A percentile compares a stretch with the other conserved stretches of the same genome.
Evolutionary conservation across 2,888 invertebrate species (phyloP).

Genomic region (Nudaria mundana): DNA sequence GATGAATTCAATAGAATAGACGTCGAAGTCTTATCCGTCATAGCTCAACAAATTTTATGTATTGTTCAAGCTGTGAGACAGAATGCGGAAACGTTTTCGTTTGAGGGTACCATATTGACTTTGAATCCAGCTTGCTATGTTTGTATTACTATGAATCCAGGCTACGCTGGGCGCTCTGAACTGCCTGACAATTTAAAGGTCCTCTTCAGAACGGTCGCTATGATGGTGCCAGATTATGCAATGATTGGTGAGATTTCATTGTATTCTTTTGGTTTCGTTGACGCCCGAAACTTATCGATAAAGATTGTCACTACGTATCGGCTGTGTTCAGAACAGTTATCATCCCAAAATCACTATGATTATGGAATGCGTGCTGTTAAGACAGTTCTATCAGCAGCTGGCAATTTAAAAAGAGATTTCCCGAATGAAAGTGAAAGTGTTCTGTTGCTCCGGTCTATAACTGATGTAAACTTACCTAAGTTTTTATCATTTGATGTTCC

Average conservation of each 20-base stretch:
- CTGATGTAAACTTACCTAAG: slow-evolving; percentile 96
- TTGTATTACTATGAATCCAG: slow-evolving; percentile 90
- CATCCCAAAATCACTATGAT: slow-evolving; percentile 93
- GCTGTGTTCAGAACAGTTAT: slow-evolving; percentile 91
- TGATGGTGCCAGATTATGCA: slow-evolving; percentile 96
- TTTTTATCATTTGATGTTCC: slow-evolving; percentile 95
- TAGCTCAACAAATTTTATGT: slow-evolving; percentile 92
- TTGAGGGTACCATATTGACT: slow-evolving; percentile 88
- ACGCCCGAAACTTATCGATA: slow-evolving; percentile 87
- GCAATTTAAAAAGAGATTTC: slow-evolving; percentile 89
- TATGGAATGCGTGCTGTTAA: slow-evolving; percentile 96
- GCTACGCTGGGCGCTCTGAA: slow-evolving; percentile 91
- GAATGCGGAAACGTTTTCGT: slow-evolving; percentile 83
- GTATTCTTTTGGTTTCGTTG: slow-evolving; percentile 90
- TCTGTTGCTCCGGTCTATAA: slow-evolving; percentile 90
- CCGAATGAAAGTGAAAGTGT: slow-evolving; percentile 90
- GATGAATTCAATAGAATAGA: slow-evolving; percentile 94
- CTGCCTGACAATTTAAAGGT: slow-evolving; percentile 94
- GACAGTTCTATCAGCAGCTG: slow-evolving; percentile 91
- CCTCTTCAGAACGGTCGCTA: slow-evolving; percentile 91
- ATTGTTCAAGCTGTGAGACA: slow-evolving; percentile 89
- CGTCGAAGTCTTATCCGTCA: slow-evolving; percentile 91
- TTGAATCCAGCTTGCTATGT: slow-evolving; percentile 91
- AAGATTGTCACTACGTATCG: slow-evolving; percentile 93
- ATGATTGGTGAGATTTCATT: slow-evolving; percentile 93